Evolutionary conservation across 2,113 vertebrate genomes (phyloP), one percentile per base, ranked within the genome.

Genomic region (Psephotus haematonotus): DNA sequence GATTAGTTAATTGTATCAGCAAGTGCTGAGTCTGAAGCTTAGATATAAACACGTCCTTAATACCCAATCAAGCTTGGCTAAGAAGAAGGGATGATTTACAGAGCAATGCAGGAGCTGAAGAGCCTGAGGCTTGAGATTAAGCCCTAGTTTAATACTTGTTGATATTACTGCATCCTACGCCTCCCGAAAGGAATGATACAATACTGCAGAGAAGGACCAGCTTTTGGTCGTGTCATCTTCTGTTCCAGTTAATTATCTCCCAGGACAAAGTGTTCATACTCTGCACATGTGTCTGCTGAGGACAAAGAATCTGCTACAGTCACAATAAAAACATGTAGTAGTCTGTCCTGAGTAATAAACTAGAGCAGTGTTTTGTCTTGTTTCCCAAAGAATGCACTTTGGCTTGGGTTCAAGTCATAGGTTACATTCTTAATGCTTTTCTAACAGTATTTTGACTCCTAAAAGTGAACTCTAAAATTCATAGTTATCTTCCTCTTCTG

Each of bases 31-130:
- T 92, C 89, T 47, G 70, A 96, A 95, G 52, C 69, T 91, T 89
- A 64, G 35, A 52, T 75, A 86, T 84, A 89, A 95, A 85, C 65
- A 84, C 24, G 17, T 62, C 41, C 80, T 92, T 91, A 87, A 87
- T 82, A 89, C 33, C 52, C 57, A 91, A 25, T 31, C 81, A 93
- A 85, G 67, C 83, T 87, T 60, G 57, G 64, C 76, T 92, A 85
- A 95, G 65, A 72, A 64, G 85, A 95, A 88, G 82, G 77, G 44
- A 89, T 91, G 81, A 92, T 95, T 89, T 96, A 93, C 57, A 85
- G 86, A 86, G 68, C 77, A 82, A 6, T 64, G 83, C 23, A 82
- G 69, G 88, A 83, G 14, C 33, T 91, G 62, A 24, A 95, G 69
- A 86, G 65, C 55, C 81, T 68, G 47, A 86, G 89, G 77, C 88